Base-by-base conservation (phyloP, 30 jellyfish, hydroid and myxozoan species). In the Sanderia malayensis region DNA sequence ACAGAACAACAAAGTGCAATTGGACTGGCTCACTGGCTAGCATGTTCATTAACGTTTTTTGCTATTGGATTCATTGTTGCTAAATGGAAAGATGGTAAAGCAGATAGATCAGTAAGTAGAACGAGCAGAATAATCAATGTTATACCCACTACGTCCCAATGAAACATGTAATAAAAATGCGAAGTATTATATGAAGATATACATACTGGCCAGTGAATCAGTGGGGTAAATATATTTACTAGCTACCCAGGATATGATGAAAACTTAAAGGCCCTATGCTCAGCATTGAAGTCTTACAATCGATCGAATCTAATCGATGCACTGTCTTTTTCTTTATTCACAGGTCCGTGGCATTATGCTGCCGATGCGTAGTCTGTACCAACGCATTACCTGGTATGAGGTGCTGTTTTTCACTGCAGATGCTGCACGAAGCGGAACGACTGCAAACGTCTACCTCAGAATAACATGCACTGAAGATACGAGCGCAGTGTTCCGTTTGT, bases 281-380 rank as follows among this genome's bases (percentile, higher is more conserved):
- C n/a, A n/a, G n/a, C n/a, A n/a, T n/a, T n/a, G n/a, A n/a, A n/a
- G n/a, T n/a, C n/a, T n/a, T n/a, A n/a, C n/a, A n/a, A n/a, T n/a
- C n/a, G n/a, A n/a, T n/a, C n/a, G n/a, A n/a, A n/a, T n/a, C n/a
- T n/a, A n/a, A n/a, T n/a, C n/a, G n/a, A n/a, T n/a, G n/a, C n/a
- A n/a, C n/a, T n/a, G n/a, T n/a, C n/a, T n/a, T n/a, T n/a, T n/a
- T n/a, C n/a, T n/a, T n/a, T n/a, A n/a, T n/a, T n/a, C 15, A 49
- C 46, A 73, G 85, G 64, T 37, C 23, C 71, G 73, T 59, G 46
- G 85, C 67, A 57, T 57, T n/a, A 45, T 73, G 21, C 85, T 73
- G 17, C 85, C 85, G 32, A 73, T 73, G 85, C 74, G 34, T 18
- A 73, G 85, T 28, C 32, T 57, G 49, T 73, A 13, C 45, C 85